Base-by-base conservation (phyloP, 1,140 invertebrate genomes). In the Ceratina japonica region DNA sequence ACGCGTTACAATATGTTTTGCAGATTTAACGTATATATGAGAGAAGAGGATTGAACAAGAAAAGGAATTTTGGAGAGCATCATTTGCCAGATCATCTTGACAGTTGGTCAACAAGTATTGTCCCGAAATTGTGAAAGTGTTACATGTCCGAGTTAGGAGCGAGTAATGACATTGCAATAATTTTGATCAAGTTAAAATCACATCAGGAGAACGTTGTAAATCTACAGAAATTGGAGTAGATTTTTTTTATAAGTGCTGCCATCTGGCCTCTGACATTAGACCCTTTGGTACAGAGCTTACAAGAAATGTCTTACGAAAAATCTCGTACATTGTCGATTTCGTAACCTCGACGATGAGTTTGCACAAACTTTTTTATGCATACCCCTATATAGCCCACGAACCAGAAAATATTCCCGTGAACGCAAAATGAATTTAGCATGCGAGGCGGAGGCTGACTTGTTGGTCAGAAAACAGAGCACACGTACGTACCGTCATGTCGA, bases 401-500 rank as follows among this genome's bases (percentile, higher is more conserved):
- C 20, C 3, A 37, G 22, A 15, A 37, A 58, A n/a, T 37, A 44
- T 44, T 59, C 22, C 58, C 70, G 52, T 54, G 56, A 44, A 44
- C 31, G 15, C 22, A 37, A 27, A 74, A 63, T 18, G 56, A 80
- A 71, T 75, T 74, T 58, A 54, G 44, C 63, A 37, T 62, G 58
- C 27, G 61, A 37, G 69, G 24, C 52, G 63, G 68, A 68, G 52
- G 76, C 75, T 82, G 84, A 86, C 82, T 86, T 79, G 66, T 72
- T 85, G 70, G 75, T 75, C 65, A 84, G 79, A 84, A 83, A 84
- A 16, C 81, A 87, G 82, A 66, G 81, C 82, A 81, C 78, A 86
- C 92, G 91, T 89, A 93, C 94, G 93, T 94, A 96, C 95, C 95
- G 95, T 96, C 95, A 95, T 96, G 95, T 94, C 95, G 95, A 94